Percentiles rank a stretch among this genome's conserved stretches.
These are phyloP conservation scores for Drosophila paucipuncta DNA, from an alignment of 2,888 invertebrate genomes.

Conservation along the genomic window DNA sequence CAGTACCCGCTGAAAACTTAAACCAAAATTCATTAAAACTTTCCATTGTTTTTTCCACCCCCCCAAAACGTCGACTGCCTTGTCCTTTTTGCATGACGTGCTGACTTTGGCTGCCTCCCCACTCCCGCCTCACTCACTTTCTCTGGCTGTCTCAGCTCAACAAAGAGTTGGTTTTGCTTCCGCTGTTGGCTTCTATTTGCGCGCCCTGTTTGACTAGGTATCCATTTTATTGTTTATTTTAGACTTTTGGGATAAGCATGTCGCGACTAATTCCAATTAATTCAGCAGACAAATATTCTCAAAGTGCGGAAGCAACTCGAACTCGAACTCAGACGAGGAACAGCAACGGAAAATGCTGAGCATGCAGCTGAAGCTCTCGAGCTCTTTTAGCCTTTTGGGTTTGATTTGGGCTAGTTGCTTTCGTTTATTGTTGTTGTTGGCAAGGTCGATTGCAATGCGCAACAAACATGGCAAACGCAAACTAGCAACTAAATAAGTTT, in stretches of 20 bases:
- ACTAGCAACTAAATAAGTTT: slow-evolving; percentile 36
- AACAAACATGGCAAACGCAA: slow-evolving; percentile 54
- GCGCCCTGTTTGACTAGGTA: slow-evolving; percentile 78
- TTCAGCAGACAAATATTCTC: slow-evolving; percentile 81
- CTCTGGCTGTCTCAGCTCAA: neutral
- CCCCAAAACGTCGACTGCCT: slow-evolving; percentile 26
- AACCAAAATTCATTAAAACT: slow-evolving; percentile 81
- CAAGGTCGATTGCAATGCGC: slow-evolving; percentile 69
- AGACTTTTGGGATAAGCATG: slow-evolving; percentile 81
- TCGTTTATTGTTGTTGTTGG: slow-evolving; percentile 58
- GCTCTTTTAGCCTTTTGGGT: slow-evolving; percentile 55
- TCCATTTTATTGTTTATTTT: slow-evolving; percentile 81
- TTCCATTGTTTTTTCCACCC: slow-evolving; percentile 73
- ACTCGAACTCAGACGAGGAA: slow-evolving; percentile 29
- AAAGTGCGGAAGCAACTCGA: slow-evolving; percentile 70
- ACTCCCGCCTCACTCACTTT: neutral
- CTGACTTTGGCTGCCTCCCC: slow-evolving; percentile 47
- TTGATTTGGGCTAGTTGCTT: slow-evolving; percentile 68
- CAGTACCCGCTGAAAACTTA: slow-evolving; percentile 76
- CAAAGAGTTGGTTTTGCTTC: slow-evolving; percentile 6
- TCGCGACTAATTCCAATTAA: slow-evolving; percentile 83
- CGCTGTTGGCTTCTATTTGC: slow-evolving; percentile 48
- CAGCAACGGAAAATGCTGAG: slow-evolving; percentile 65
- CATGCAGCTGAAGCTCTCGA: slow-evolving; percentile 53
- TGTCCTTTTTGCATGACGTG: slow-evolving; percentile 57